Percentiles rank a stretch among this genome's conserved stretches.
Evolutionary conservation across 2,797 vertebrate species (phyloP).

Genomic region (Alfaro cultratus): DNA sequence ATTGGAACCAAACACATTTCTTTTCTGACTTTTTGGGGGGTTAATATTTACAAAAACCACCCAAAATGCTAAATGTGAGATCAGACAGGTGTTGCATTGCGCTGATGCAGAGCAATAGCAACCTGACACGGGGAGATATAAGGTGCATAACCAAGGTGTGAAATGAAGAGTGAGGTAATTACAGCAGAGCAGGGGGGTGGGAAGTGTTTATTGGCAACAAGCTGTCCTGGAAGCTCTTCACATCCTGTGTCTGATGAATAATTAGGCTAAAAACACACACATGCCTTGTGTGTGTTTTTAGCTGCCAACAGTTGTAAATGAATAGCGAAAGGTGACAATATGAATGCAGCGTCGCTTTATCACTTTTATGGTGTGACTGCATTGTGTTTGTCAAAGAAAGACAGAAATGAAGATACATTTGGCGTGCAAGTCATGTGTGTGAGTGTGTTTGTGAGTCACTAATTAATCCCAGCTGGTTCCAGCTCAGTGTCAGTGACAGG

Average conservation of each 20-base stretch:
- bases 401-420: conserved; percentile 16
- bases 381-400: conserved; percentile 21
- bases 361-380: neutral
- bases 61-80: conserved; percentile 10
- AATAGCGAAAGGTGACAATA: conserved; percentile 5
- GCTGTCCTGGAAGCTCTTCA: conserved; percentile 62
- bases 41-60: neutral
- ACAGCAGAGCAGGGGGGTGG: conserved; percentile 43
- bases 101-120: conserved; percentile 30
- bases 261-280: conserved; percentile 1
- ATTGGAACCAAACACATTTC: neutral
- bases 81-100: conserved; percentile 26
- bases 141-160: conserved; percentile 60
- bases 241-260: conserved; percentile 46
- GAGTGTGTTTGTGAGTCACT: conserved; percentile 48
- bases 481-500: conserved; percentile 67
- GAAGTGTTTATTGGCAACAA: conserved; percentile 73
- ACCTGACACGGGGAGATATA: conserved; percentile 44
- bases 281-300: conserved; percentile 7
- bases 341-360: conserved; percentile 18
- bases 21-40: neutral
- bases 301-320: conserved; percentile 16
- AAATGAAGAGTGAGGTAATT: conserved; percentile 69
- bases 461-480: conserved; percentile 81
- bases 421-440: conserved; percentile 5